Base-by-base conservation (phyloP, 37 sponge, comb jelly and placozoan genomes). In the Axinella damicornis region DNA sequence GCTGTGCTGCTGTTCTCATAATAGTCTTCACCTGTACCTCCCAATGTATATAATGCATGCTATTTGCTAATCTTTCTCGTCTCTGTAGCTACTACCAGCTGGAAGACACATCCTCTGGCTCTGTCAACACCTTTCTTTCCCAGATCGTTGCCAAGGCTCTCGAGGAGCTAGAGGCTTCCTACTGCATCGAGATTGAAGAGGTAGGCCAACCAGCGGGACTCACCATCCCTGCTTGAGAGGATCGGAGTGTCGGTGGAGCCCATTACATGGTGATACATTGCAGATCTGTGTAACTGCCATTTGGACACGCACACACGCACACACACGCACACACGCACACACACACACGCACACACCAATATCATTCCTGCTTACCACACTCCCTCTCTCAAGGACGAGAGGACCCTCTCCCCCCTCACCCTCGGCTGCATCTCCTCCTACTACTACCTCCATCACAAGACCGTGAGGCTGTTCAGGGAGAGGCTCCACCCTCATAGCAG, bases 361-460 rank as follows among this genome's bases (percentile, higher is more conserved):
- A 24, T 41, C 24, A 4, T 2, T 28, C 5, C n/a, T 2, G 27
- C 5, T 28, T 28, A 11, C 64, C n/a, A n/a, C n/a, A n/a, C 53
- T 0, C 32, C 37, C 6, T 38, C 38, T 5, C 54, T 62, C 27
- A 82, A 89, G 88, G 96, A 94, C 77, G 94, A 88, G 11, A 56
- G 88, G 24, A 88, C 89, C 9, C 52, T 96, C 21, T 41, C 52
- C 0, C 84, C 97, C 0, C 73, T 73, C 16, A 83, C 88, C 19
- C 82, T 90, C 11, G 99, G 99, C n/a, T 91, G 90, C 58, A 94
- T 98, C 18, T 93, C 97, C 12, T 98, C 99, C 65, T 98, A 76
- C 92, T 98, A 98, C 90, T 98, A 98, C 80, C 91, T 98, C 56
- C 86, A 87, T 40, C 96, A 98, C 85, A 66, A 24, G 17, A 92